Conservation (phyloP, 2,113 vertebrate species). For the Sturnira hondurensis region DNA sequence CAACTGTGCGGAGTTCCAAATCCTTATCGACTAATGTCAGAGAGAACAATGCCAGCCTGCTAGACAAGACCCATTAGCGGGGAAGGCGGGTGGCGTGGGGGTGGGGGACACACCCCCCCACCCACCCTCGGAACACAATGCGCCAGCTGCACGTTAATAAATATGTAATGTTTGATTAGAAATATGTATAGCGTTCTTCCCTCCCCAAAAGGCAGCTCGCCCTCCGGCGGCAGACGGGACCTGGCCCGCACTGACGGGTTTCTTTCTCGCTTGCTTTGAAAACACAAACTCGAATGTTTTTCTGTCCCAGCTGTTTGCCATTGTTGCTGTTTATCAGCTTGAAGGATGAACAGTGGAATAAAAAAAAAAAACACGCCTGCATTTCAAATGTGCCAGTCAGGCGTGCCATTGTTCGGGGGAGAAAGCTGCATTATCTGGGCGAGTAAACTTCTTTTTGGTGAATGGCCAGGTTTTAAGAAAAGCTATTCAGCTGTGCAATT, state of each 20-base stretch:
- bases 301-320: constrained; percentile 90
- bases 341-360: constrained; percentile 87
- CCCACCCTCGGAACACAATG: constrained; percentile 78
- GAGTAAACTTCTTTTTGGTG: constrained; percentile 90
- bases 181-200: constrained; percentile 88
- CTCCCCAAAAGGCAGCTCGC: constrained; percentile 82
- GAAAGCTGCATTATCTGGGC: constrained; percentile 89
- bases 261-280: constrained; percentile 89
- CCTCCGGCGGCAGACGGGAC: constrained; percentile 86
- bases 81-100: constrained; percentile 61
- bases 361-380: constrained; percentile 74
- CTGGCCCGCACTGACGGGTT: constrained; percentile 84
- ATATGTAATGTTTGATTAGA: constrained; percentile 91
- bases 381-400: constrained; percentile 90
- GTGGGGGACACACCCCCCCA: constrained; percentile 69
- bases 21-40: constrained; percentile 83
- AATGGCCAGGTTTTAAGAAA: constrained; percentile 91
- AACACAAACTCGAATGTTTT: constrained; percentile 88
- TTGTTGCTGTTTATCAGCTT: constrained; percentile 90
- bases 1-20: constrained; percentile 75
- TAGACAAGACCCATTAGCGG: constrained; percentile 79
- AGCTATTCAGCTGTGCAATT: constrained; percentile 91
- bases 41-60: constrained; percentile 81
- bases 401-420: constrained; percentile 88
- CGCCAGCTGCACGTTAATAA: constrained; percentile 90